phyloP scores from a whole-genome alignment of 2,797 vertebrate species.

The Acanthiza pusilla region DNA sequence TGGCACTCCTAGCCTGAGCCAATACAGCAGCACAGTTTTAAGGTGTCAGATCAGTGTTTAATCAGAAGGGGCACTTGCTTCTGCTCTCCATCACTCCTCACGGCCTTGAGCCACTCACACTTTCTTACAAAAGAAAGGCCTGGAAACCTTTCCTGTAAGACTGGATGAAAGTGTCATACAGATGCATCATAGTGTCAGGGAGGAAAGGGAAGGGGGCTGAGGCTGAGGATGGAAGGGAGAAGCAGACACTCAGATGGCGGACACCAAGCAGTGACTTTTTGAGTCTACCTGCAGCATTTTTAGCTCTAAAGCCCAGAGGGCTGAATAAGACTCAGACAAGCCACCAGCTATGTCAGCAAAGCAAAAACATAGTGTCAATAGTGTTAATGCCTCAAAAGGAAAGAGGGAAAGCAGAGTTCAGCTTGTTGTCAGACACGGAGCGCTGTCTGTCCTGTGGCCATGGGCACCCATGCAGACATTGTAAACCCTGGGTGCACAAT shows the following conservation, averaged over 20 bases:
- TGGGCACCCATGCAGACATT: not conserved
- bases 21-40: not conserved
- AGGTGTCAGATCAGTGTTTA: not conserved
- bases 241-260: accelerated
- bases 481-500: not conserved
- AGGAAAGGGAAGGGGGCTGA: not conserved
- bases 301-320: not conserved
- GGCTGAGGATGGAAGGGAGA: not conserved
- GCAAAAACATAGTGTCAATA: not conserved
- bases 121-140: not conserved
- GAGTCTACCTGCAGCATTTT: not conserved
- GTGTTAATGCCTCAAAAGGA: not conserved
- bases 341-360: not conserved
- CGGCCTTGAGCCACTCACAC: not conserved
- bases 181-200: not conserved
- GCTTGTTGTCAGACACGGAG: not conserved
- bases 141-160: not conserved
- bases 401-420: not conserved
- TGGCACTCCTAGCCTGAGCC: accelerated
- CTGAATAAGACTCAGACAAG: not conserved
- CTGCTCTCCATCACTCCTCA: not conserved
- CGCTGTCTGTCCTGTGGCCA: not conserved
- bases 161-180: not conserved
- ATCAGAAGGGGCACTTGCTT: not conserved
- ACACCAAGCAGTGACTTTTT: not conserved